Evolutionary conservation across 1,140 invertebrate species (phyloP).

Genomic region (Magallana ariakensis): DNA sequence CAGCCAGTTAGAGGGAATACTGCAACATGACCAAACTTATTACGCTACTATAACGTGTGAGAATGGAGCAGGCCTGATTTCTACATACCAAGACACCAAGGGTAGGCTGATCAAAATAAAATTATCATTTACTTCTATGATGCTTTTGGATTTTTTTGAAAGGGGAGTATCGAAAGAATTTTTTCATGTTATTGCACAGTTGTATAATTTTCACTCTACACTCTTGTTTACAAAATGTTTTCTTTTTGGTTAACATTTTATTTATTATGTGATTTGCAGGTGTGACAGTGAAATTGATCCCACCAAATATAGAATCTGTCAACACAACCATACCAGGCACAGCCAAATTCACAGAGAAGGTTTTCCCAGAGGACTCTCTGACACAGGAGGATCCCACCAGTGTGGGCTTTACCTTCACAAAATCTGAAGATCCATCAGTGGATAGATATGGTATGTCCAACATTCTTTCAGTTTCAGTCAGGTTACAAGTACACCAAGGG

Average conservation of each 20-base stretch:
- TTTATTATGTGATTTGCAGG: slow-evolving; percentile 46
- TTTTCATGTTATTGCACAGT: not conserved
- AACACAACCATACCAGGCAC: slow-evolving; percentile 42
- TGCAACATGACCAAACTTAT: slow-evolving; percentile 56
- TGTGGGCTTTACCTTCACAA: slow-evolving; percentile 46
- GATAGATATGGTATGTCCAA: slow-evolving; percentile 55
- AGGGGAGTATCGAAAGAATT: not conserved
- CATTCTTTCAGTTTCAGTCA: no score
- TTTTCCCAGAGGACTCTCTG: slow-evolving; percentile 47
- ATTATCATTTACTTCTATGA: no score
- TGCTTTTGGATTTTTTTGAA: not conserved
- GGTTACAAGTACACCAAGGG: no score
- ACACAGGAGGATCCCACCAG: slow-evolving; percentile 41
- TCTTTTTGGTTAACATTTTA: not conserved
- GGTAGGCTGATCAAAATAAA: slow-evolving; percentile 38
- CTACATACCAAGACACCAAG: slow-evolving; percentile 48
- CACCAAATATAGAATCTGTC: slow-evolving; percentile 55
- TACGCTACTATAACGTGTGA: slow-evolving; percentile 60
- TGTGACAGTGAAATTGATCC: slow-evolving; percentile 57
- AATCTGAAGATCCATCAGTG: slow-evolving; percentile 43
- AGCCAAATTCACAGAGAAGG: slow-evolving; percentile 38
- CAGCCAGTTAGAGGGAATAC: slow-evolving; percentile 42
- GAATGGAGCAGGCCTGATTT: slow-evolving; percentile 53
- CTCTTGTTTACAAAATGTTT: not conserved
- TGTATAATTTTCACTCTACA: not conserved